These are phyloP conservation scores for Achroia grisella DNA, from an alignment of 1,140 invertebrate species.

Conservation along the genomic window DNA sequence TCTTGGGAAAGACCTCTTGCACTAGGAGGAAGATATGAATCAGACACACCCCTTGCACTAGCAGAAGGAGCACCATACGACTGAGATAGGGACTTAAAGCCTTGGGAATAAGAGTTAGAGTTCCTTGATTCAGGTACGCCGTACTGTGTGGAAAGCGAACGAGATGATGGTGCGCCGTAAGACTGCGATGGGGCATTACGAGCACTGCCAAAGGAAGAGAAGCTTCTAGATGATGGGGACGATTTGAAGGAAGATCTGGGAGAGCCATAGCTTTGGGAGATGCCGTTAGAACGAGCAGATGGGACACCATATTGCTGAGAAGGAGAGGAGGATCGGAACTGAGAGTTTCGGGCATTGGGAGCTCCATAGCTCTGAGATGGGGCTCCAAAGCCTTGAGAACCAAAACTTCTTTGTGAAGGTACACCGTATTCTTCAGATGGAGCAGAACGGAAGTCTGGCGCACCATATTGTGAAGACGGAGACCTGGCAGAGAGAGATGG, in stretches of 20 bases:
- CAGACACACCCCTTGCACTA: constrained; percentile 22
- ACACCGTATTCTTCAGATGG: constrained; percentile 36
- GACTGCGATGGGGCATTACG: constrained; percentile 13
- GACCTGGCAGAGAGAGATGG: constrained; percentile 16
- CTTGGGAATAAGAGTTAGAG: constrained; percentile 32
- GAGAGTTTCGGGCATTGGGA: constrained; percentile 14
- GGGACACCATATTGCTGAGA: constrained; percentile 29
- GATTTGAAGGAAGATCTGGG: neutral
- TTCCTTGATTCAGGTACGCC: constrained; percentile 28
- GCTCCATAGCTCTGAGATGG: constrained; percentile 32
- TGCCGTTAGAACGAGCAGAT: constrained; percentile 16
- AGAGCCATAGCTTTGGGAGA: constrained; percentile 8
- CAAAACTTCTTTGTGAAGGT: constrained; percentile 29
- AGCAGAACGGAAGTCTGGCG: constrained; percentile 21
- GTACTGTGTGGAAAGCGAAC: constrained; percentile 31
- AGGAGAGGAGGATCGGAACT: constrained; percentile 9
- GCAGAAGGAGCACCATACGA: constrained; percentile 21
- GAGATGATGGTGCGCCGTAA: constrained; percentile 14
- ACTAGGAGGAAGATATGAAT: constrained; percentile 39
- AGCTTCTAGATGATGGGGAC: constrained; percentile 4
- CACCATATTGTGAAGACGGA: constrained; percentile 17
- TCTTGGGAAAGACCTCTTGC: constrained; percentile 20
- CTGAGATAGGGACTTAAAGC: constrained; percentile 21
- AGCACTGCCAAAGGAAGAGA: constrained; percentile 3
- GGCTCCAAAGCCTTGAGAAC: constrained; percentile 3